Evolutionary conservation across 2,888 invertebrate species (phyloP), one percentile per base, ranked within the genome.

Genomic region (Chymomyza amoena): DNA sequence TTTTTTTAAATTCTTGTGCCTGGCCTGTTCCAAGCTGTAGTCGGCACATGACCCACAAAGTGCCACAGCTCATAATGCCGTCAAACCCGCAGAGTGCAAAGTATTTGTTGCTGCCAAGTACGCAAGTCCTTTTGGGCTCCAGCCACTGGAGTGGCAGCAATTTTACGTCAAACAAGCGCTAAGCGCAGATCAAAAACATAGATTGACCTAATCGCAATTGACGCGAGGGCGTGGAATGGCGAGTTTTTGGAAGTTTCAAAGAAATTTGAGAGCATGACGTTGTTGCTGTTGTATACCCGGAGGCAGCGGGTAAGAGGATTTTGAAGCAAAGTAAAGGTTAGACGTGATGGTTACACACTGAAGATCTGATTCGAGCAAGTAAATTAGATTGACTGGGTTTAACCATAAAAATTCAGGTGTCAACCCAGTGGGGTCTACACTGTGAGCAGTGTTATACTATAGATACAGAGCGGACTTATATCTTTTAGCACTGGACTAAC

Each of bases 21-120:
- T 97, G 32, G 90, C 94, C 15, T 95, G 94, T 90, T 97, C 94
- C 4, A 9, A 97, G 96, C 91, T 96, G 96, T 78, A 96, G 93
- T 66, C 96, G 94, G 90, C 96, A 96, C 91, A 96, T 96, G 77
- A 96, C 95, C 84, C 96, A 93, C 15, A 97, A 97, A 75, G 94
- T 76, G 70, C 97, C 97, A 91, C 97, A 97, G 16, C 97, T 96
- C 32, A 95, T 87, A 66, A 96, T 94, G 72, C 97, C 97, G 71
- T 97, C 97, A 75, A 95, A 91, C 52, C 94, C 95, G 90, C 97
- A 97, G 36, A 96, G 92, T 61, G 94, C 93, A 89, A 95, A 97
- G 91, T 94, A 97, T 92, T 96, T 96, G 69, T 91, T 91, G 72
- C 95, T 95, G 78, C 95, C 96, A 93, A 95, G 96, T 91, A 95